A percentile compares a stretch with the other conserved stretches of the same genome.
Evolutionary conservation across 2,797 vertebrate species (phyloP).

Genomic region (Geotrypetes seraphini): DNA sequence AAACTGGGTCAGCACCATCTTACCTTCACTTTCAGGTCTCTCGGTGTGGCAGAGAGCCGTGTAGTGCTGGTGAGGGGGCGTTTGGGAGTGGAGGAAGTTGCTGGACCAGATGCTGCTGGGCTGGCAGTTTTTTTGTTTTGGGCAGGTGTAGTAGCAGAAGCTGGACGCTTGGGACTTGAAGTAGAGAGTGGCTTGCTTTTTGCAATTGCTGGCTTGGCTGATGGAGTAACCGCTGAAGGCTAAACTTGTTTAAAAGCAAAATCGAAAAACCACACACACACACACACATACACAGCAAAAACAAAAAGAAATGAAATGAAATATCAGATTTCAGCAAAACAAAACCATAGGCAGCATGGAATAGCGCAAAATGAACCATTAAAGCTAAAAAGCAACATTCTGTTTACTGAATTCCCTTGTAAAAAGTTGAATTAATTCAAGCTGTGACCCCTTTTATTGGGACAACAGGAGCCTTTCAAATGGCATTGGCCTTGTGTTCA

Average conservation of each 20-base stretch:
- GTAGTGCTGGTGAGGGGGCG: slow-evolving; percentile 44
- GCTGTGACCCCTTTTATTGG: too few relatives aligned
- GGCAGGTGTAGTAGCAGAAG: slow-evolving; percentile 40
- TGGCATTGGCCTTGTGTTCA: too few relatives aligned
- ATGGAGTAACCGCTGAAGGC: slow-evolving; percentile 45
- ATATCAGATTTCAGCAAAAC: slow-evolving; percentile 33
- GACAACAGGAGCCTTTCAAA: too few relatives aligned
- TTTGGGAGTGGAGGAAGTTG: slow-evolving; percentile 51
- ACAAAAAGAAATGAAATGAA: slow-evolving; percentile 36
- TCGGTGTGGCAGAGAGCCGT: slow-evolving; percentile 51
- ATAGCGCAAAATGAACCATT: slow-evolving; percentile 7
- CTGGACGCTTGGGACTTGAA: slow-evolving; percentile 58
- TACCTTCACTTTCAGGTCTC: slow-evolving; percentile 63
- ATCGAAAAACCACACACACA: slow-evolving; percentile 24
- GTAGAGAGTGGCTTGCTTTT: slow-evolving; percentile 54
- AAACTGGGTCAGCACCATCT: slow-evolving; percentile 80
- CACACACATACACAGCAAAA: slow-evolving; percentile 29
- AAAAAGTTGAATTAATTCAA: too few relatives aligned
- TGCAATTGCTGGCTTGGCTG: slow-evolving; percentile 49
- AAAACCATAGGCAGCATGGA: slow-evolving; percentile 33
- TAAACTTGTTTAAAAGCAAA: slow-evolving; percentile 43
- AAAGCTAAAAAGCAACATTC: slow-evolving; percentile 23
- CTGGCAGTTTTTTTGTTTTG: slow-evolving; percentile 69
- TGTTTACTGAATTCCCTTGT: slow-evolving; percentile 62
- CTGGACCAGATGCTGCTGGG: slow-evolving; percentile 37